Conservation (phyloP, 2,113 vertebrate genomes). For the Periophthalmodon schlosseri region DNA sequence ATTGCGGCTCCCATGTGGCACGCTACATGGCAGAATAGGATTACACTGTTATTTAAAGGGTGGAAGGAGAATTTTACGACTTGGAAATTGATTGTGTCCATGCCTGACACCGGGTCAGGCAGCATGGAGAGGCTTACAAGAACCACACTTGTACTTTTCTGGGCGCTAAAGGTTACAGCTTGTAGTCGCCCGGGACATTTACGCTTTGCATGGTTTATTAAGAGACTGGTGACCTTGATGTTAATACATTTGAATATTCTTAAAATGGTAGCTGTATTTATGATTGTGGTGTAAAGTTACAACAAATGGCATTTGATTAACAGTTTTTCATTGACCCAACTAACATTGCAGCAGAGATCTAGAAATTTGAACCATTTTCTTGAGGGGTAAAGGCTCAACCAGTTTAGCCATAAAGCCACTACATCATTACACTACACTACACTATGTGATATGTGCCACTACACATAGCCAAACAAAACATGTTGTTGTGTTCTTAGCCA, state of each 20-base stretch:
- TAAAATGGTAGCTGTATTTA: background rate
- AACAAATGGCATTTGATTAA: background rate
- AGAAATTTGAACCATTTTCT: background rate
- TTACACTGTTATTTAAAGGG: conserved; percentile 52
- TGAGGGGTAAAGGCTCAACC: background rate
- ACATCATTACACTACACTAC: background rate
- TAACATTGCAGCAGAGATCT: background rate
- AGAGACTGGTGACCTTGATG: background rate
- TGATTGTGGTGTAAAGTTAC: background rate
- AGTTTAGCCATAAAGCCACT: background rate
- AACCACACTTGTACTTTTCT: conserved; percentile 24
- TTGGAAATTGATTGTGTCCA: conserved; percentile 44
- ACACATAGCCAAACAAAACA: too few species aligned
- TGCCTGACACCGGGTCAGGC: background rate
- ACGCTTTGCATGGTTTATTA: background rate
- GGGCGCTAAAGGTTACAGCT: conserved; percentile 22
- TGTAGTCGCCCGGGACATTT: background rate
- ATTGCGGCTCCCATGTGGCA: conserved; percentile 28
- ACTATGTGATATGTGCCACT: too few species aligned
- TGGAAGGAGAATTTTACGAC: conserved; percentile 37
- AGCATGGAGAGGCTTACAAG: conserved; percentile 14
- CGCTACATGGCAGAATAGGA: conserved; percentile 28
- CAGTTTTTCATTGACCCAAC: background rate
- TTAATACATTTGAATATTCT: background rate
- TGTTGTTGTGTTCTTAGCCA: too few species aligned